Evolutionary conservation across 2,888 invertebrate species (phyloP).

Genomic region (Drosophila mayaguana): DNA sequence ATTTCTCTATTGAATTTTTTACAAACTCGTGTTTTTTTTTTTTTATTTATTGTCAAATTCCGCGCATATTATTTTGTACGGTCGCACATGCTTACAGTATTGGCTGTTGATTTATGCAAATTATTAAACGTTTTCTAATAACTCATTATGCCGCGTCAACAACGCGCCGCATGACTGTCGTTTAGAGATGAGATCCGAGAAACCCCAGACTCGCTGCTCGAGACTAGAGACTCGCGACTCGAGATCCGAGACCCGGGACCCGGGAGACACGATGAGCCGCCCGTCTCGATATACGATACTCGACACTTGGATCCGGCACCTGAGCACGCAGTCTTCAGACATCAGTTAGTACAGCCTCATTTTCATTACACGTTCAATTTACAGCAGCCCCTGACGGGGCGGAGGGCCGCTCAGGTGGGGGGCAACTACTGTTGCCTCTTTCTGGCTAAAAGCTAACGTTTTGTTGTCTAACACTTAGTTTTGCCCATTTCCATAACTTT

Average conservation of each 20-base stretch:
- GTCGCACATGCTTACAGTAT: slow-evolving; percentile 60
- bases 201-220: neutral
- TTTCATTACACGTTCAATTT: slow-evolving; percentile 73
- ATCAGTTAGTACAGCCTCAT: slow-evolving; percentile 36
- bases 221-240: neutral
- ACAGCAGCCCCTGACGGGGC: slow-evolving; percentile 14
- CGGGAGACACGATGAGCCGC: neutral
- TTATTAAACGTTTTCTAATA: slow-evolving; percentile 81
- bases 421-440: slow-evolving; percentile 61
- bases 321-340: slow-evolving; percentile 30
- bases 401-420: neutral
- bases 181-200: slow-evolving; percentile 36
- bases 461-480: slow-evolving; percentile 59
- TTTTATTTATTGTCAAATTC: slow-evolving; percentile 59
- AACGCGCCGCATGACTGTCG: slow-evolving; percentile 73
- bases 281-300: slow-evolving; percentile 2
- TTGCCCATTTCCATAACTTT: slow-evolving; percentile 10
- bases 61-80: slow-evolving; percentile 49
- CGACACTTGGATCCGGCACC: slow-evolving; percentile 12
- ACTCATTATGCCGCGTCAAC: slow-evolving; percentile 81
- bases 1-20: slow-evolving; percentile 14
- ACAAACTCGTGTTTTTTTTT: neutral
- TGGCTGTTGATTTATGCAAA: slow-evolving; percentile 78
- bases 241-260: neutral
- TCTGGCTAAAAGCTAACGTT: slow-evolving; percentile 38